phyloP scores from a whole-genome alignment of 2,888 invertebrate species.

The Xylota sylvarum region DNA sequence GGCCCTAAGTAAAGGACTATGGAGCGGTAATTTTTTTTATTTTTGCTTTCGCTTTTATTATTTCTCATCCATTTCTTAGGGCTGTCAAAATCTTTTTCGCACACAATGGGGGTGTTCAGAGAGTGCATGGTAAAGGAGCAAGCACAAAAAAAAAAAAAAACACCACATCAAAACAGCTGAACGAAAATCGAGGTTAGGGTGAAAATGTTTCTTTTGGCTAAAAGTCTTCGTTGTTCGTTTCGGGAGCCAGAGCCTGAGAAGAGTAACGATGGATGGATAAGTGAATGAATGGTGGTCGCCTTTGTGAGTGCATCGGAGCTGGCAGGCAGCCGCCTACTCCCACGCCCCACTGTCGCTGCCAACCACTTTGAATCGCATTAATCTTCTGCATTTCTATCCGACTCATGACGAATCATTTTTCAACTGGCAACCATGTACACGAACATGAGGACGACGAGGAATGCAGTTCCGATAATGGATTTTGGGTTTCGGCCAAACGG shows the following conservation, averaged over 20 bases:
- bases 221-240: slow-evolving; percentile 47
- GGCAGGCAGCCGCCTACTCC: slow-evolving; percentile 71
- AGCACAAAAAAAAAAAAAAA: background rate
- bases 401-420: slow-evolving; percentile 77
- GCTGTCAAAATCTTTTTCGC: slow-evolving; percentile 75
- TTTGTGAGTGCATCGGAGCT: slow-evolving; percentile 64
- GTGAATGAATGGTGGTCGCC: slow-evolving; percentile 76
- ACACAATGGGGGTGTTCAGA: slow-evolving; percentile 66
- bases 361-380: slow-evolving; percentile 76
- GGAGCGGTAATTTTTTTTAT: slow-evolving; percentile 27
- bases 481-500: slow-evolving; percentile 72
- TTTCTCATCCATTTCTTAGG: slow-evolving; percentile 75
- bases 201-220: slow-evolving; percentile 57
- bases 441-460: slow-evolving; percentile 50
- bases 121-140: slow-evolving; percentile 5
- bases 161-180: slow-evolving; percentile 61
- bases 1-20: slow-evolving; percentile 42
- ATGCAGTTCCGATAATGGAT: slow-evolving; percentile 75
- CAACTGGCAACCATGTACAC: slow-evolving; percentile 73
- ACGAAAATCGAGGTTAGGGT: slow-evolving; percentile 72
- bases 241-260: slow-evolving; percentile 20
- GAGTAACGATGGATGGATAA: slow-evolving; percentile 75
- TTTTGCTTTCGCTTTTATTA: slow-evolving; percentile 72
- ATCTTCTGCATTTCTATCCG: slow-evolving; percentile 72
- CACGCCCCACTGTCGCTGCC: slow-evolving; percentile 69